These are phyloP conservation scores for Nansenia antarctica DNA, from an alignment of 2,113 vertebrate genomes.

Conservation along the genomic window DNA sequence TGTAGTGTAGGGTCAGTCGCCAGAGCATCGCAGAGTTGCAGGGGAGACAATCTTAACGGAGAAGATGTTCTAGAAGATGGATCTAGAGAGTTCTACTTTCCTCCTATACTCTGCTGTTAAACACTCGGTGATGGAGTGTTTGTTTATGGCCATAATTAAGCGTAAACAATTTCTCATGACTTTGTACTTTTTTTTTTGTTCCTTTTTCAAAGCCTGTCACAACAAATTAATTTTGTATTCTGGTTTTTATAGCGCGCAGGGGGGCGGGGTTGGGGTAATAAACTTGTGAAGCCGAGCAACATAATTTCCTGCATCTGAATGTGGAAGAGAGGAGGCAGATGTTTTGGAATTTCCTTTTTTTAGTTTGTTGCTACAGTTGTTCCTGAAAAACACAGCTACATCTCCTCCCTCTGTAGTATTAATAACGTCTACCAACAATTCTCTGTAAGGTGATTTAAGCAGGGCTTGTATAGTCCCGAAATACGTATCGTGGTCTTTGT, in stretches of 20 bases:
- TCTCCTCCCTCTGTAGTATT: neutral
- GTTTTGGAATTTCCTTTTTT: constrained; percentile 27
- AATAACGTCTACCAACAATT: constrained; percentile 22
- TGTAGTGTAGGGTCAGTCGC: too few species aligned
- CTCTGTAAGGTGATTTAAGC: constrained; percentile 43
- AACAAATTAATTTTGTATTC: constrained; percentile 18
- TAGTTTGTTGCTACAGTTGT: constrained; percentile 26
- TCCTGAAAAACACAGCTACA: constrained; percentile 37
- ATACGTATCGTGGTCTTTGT: constrained; percentile 59
- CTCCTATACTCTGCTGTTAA: constrained; percentile 36
- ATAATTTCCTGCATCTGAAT: constrained; percentile 27
- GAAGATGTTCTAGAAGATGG: constrained; percentile 41
- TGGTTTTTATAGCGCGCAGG: too few species aligned
- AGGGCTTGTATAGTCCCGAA: constrained; percentile 51
- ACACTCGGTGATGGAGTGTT: constrained; percentile 34
- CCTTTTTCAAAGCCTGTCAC: constrained; percentile 37
- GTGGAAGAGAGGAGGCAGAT: constrained; percentile 32
- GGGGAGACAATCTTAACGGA: constrained; percentile 47
- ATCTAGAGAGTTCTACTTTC: constrained; percentile 51
- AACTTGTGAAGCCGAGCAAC: constrained; percentile 35
- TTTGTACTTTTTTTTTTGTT: constrained; percentile 33
- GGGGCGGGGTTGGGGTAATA: constrained; percentile 22
- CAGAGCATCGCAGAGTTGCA: constrained; percentile 35
- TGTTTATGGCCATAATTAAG: constrained; percentile 51
- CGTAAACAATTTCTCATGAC: constrained; percentile 47